A percentile compares a stretch with the other conserved stretches of the same genome.
Conservation (phyloP, 2,888 invertebrate genomes). For the Hanleya hanleyi region DNA sequence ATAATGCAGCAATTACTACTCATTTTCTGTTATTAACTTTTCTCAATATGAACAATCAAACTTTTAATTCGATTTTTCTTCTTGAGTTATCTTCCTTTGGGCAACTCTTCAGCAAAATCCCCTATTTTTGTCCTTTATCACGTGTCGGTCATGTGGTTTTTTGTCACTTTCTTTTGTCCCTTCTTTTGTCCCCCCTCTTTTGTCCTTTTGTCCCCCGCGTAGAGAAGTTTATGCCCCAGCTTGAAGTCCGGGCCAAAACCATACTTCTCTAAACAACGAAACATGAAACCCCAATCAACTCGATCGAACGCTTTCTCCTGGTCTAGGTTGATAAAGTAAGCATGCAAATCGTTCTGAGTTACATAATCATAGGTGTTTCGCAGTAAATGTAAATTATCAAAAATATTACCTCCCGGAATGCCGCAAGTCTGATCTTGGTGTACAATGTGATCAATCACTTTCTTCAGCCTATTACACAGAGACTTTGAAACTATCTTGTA, state of each 20-base stretch:
- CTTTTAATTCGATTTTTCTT: too few relatives aligned
- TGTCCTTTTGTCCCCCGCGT: too few relatives aligned
- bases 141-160: too few relatives aligned
- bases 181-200: too few relatives aligned
- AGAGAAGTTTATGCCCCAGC: too few relatives aligned
- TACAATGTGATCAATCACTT: constrained; percentile 32
- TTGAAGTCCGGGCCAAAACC: constrained; percentile 41
- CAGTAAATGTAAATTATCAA: constrained; percentile 42
- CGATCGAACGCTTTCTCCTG: constrained; percentile 50
- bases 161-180: too few relatives aligned
- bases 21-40: too few relatives aligned
- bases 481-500: constrained; percentile 44
- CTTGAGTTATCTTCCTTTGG: too few relatives aligned
- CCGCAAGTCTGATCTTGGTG: constrained; percentile 41
- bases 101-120: too few relatives aligned
- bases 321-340: constrained; percentile 40
- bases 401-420: constrained; percentile 39
- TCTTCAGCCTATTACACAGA: constrained; percentile 31
- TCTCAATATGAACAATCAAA: too few relatives aligned
- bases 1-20: too few relatives aligned
- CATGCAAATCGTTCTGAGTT: constrained; percentile 34
- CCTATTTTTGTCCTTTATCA: too few relatives aligned
- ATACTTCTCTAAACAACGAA: constrained; percentile 33
- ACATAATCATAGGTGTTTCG: constrained; percentile 39
- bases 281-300: constrained; percentile 41